phyloP scores from a whole-genome alignment of 2,888 invertebrate species.

The Scelioninae gen. 1 region DNA sequence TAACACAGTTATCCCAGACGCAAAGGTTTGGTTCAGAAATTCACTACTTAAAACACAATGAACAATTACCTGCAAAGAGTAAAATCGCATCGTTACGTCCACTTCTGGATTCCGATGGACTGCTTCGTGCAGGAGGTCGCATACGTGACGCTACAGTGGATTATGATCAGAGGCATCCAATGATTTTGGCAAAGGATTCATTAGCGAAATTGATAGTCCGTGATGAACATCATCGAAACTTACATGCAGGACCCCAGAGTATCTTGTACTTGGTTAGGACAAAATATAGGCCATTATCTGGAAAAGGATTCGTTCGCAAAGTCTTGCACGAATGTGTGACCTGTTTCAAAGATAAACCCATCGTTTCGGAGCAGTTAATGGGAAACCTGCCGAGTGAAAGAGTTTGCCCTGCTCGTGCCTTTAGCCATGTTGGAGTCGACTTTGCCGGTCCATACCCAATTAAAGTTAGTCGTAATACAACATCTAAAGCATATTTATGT shows the following conservation, averaged over 20 bases:
- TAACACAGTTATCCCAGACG: background rate
- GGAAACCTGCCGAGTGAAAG: background rate
- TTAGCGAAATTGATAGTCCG: conserved; percentile 29
- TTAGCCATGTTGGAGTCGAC: background rate
- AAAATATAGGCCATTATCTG: conserved; percentile 1
- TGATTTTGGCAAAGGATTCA: conserved; percentile 35
- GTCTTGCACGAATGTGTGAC: background rate
- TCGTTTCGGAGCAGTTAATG: background rate
- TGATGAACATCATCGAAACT: conserved; percentile 27
- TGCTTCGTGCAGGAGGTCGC: conserved; percentile 7
- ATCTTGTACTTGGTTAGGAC: conserved; percentile 10
- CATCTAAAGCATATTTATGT: conserved; percentile 13
- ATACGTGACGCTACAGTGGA: background rate
- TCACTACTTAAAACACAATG: background rate
- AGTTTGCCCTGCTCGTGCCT: background rate
- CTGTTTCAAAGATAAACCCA: conserved; percentile 4
- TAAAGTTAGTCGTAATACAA: conserved; percentile 9
- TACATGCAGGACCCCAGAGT: conserved; percentile 35
- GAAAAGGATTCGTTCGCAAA: background rate
- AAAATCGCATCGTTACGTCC: conserved; percentile 1
- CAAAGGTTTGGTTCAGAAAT: background rate
- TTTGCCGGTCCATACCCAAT: conserved; percentile 38
- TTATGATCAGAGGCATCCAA: conserved; percentile 31
- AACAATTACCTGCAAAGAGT: background rate
- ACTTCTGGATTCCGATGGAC: conserved; percentile 3